Evolutionary conservation across 2,797 vertebrate species (phyloP).

Genomic region (Carcharodon carcharias): DNA sequence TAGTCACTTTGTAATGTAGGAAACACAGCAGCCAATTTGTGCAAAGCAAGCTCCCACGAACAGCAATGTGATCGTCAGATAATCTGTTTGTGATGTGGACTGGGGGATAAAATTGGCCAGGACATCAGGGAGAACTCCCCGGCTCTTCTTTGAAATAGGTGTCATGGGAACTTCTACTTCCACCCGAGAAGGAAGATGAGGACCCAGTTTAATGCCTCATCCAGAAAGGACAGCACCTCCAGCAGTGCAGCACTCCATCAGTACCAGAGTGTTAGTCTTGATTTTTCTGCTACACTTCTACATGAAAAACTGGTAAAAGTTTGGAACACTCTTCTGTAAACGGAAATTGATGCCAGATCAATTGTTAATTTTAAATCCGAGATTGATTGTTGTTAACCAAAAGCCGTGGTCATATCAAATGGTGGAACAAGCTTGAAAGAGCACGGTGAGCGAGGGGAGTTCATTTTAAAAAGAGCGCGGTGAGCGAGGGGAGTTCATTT

Average conservation of each 20-base stretch:
- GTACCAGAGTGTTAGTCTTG: not conserved
- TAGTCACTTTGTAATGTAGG: too few relatives aligned
- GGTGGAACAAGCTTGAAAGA: not conserved
- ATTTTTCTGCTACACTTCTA: not conserved
- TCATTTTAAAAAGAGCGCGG: too few relatives aligned
- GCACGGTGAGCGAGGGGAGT: too few relatives aligned
- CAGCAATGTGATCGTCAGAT: not conserved
- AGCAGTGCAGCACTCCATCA: not conserved
- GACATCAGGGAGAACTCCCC: too few relatives aligned
- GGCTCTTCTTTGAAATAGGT: not conserved
- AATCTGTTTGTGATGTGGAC: too few relatives aligned
- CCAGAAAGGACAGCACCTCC: not conserved
- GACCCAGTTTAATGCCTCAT: not conserved
- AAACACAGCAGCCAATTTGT: not conserved
- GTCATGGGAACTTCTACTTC: not conserved
- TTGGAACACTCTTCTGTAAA: not conserved
- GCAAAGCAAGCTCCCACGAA: not conserved
- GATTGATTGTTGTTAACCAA: too few relatives aligned
- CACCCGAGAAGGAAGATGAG: not conserved
- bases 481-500: too few relatives aligned
- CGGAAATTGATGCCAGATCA: not conserved
- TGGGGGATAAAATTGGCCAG: too few relatives aligned
- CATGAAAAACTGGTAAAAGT: not conserved
- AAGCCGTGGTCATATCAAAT: not conserved
- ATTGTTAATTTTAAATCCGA: not conserved